A percentile compares a stretch with the other conserved stretches of the same genome.
Evolutionary conservation across 1,140 invertebrate genomes (phyloP).

Genomic region (Sycophila sp.): DNA sequence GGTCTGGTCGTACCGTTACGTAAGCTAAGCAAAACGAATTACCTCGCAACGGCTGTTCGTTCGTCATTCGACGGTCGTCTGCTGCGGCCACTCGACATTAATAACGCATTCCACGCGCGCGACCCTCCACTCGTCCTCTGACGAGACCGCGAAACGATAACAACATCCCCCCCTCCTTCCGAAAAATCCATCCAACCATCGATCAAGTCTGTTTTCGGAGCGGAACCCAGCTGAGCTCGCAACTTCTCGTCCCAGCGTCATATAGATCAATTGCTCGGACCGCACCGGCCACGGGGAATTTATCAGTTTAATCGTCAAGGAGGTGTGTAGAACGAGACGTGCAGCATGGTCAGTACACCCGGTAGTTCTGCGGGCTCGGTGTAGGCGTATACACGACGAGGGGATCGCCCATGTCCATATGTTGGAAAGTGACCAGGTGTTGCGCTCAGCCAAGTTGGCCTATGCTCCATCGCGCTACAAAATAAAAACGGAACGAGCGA

Average conservation of each 20-base stretch:
- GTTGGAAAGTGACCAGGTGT: slow-evolving; percentile 57
- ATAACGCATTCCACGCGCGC: slow-evolving; percentile 2
- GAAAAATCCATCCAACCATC: slow-evolving; percentile 11
- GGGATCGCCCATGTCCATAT: slow-evolving; percentile 45
- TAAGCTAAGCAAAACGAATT: too few species aligned
- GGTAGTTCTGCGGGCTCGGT: slow-evolving; percentile 8
- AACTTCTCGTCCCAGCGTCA: too few species aligned
- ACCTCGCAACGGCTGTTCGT: too few species aligned
- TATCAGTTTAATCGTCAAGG: slow-evolving; percentile 55
- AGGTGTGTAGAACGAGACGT: slow-evolving; percentile 17
- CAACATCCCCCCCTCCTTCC: neutral
- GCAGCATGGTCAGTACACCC: neutral
- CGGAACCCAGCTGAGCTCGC: neutral
- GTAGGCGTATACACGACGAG: too few species aligned
- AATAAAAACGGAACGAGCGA: neutral
- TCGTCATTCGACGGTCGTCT: too few species aligned
- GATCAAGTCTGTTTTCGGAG: neutral
- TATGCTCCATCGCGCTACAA: neutral
- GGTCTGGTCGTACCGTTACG: too few species aligned
- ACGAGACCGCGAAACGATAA: neutral
- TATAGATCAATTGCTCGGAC: neutral
- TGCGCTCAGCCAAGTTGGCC: slow-evolving; percentile 1
- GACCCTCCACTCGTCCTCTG: too few species aligned
- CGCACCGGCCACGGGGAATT: slow-evolving; percentile 45
- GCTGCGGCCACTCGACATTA: slow-evolving; percentile 14